These are phyloP conservation scores for Acanthis flammea DNA, from an alignment of 2,797 vertebrate genomes.

Conservation along the genomic window DNA sequence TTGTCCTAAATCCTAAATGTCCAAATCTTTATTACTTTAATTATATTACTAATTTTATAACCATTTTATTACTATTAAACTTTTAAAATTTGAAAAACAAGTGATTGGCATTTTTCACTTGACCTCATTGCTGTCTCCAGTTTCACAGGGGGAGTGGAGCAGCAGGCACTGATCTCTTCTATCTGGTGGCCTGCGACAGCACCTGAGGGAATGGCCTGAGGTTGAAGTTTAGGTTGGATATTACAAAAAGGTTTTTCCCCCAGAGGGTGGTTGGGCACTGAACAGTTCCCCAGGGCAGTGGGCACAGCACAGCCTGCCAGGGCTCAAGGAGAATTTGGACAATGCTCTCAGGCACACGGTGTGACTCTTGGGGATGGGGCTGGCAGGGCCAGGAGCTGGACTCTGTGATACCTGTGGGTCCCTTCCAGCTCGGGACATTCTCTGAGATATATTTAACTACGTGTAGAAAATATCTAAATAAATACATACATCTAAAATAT, in stretches of 20 bases:
- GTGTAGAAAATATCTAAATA: not conserved
- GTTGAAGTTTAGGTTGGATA: fast-evolving
- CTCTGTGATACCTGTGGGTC: fast-evolving
- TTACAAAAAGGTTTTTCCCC: not conserved
- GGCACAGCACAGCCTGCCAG: not conserved
- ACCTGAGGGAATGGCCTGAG: not conserved
- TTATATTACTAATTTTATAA: too few relatives aligned
- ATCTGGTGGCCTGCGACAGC: not conserved
- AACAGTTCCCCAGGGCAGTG: not conserved
- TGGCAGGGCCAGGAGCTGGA: fast-evolving
- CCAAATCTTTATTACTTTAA: too few relatives aligned
- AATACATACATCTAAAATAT: not conserved
- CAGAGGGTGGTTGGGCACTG: too few relatives aligned
- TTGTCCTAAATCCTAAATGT: too few relatives aligned
- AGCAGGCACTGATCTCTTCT: not conserved
- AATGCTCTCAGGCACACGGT: fast-evolving
- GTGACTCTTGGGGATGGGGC: fast-evolving
- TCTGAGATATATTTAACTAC: not conserved
- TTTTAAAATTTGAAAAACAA: too few relatives aligned
- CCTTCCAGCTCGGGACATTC: too few relatives aligned
- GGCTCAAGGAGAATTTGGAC: fast-evolving
- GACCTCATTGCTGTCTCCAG: not conserved
- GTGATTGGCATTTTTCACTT: too few relatives aligned
- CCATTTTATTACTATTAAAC: too few relatives aligned
- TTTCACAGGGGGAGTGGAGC: fast-evolving